Base-by-base conservation (phyloP, 2,888 invertebrate species). In the Prenolepis imparis region DNA sequence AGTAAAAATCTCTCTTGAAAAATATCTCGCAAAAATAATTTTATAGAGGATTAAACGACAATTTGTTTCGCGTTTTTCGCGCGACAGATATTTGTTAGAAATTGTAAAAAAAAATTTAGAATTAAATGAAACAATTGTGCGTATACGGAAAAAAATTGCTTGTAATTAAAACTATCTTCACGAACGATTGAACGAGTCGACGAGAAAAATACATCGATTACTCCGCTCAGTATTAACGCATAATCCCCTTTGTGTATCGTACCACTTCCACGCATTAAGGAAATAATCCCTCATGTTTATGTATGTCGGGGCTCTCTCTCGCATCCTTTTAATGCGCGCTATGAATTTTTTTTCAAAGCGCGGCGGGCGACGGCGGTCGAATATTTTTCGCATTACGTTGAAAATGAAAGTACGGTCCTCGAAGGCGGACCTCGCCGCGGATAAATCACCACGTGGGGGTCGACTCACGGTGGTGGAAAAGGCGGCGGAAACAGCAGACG, bases 261-360 rank as follows among this genome's bases (percentile, higher is more conserved):
- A 41, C 28, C 68, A 55, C 12, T 67, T 41, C 21, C 55, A 39
- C 52, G 36, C 55, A 21, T 67, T 67, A 72, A 44, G 32, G 32
- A 44, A 59, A 78, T 78, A 78, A 78, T 78, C 73, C 32, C 73
- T 78, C 78, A 78, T 78, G 59, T 78, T 72, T 78, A 78, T 78
- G 72, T 59, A 78, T 72, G 32, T 32, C 41, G 59, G 52, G 39
- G 36, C 32, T 36, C 28, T 36, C 28, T 28, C 57, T 59, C 57
- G 59, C 77, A 63, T 82, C 63, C 77, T 28, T 52, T 75, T 66
- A 81, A 78, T 63, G 78, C 41, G 78, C 68, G 82, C 86, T 78
- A 83, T 86, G 83, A 86, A 86, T 80, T 78, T 78, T 70, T 68
- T 78, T 78, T 18, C 32, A 85, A 83, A 75, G 82, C 77, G 68